Percentiles rank a stretch among this genome's conserved stretches.
These are phyloP conservation scores for Drosophila sp. DNA, from an alignment of 1,140 invertebrate species.

Conservation along the genomic window DNA sequence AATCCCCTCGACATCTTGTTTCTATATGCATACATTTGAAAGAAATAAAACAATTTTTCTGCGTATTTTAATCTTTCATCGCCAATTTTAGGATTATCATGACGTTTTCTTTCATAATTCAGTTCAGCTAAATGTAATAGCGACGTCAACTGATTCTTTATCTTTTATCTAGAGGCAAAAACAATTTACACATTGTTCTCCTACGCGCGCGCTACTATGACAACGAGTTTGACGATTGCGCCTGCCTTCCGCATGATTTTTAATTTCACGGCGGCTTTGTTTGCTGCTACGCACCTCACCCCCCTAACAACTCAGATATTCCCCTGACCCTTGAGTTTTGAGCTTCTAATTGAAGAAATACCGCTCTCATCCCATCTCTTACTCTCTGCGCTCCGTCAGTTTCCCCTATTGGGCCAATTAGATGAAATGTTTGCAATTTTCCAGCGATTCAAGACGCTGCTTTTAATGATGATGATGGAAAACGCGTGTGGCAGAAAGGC, in stretches of 20 bases:
- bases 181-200: conserved; percentile 36
- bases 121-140: not conserved
- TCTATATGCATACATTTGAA: too few relatives aligned
- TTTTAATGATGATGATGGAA: conserved; percentile 43
- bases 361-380: conserved; percentile 3
- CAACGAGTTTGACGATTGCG: not conserved
- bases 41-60: too few relatives aligned
- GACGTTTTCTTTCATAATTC: not conserved
- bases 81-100: too few relatives aligned
- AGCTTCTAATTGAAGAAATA: conserved; percentile 73
- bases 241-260: conserved; percentile 23
- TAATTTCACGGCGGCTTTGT: conserved; percentile 49
- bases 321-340: conserved; percentile 31
- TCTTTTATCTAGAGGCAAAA: conserved; percentile 14
- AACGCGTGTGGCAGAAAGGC: conserved; percentile 26
- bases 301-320: not conserved
- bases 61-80: too few relatives aligned
- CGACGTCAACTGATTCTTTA: conserved; percentile 34
- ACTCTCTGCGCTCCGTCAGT: not conserved
- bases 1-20: too few relatives aligned
- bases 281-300: conserved; percentile 8
- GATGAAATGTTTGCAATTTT: conserved; percentile 54
- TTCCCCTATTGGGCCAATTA: conserved; percentile 38
- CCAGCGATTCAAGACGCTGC: conserved; percentile 42
- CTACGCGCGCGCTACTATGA: not conserved